A percentile compares a stretch with the other conserved stretches of the same genome.
Conservation (phyloP, 2,888 invertebrate genomes). For the Melieria omissa region DNA sequence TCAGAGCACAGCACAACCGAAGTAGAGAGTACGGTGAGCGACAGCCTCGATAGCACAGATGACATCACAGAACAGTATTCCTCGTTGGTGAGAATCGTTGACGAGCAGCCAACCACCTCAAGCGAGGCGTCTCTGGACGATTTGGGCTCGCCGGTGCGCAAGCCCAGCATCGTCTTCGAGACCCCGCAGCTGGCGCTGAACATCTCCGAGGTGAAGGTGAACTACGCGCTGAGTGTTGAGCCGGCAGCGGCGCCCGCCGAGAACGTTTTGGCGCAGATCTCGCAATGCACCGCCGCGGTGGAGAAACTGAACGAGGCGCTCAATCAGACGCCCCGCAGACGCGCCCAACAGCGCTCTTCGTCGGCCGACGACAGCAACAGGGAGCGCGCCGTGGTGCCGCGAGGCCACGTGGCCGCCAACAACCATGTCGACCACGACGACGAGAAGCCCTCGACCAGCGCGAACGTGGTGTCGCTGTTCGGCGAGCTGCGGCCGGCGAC, state of each 20-base stretch:
- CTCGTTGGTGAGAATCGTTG: too few species aligned
- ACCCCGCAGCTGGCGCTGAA: constrained; percentile 58
- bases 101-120: constrained; percentile 32
- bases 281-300: constrained; percentile 24
- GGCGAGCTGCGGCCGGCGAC: constrained; percentile 55
- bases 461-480: constrained; percentile 53
- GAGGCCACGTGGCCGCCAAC: neutral
- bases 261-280: constrained; percentile 21
- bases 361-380: neutral
- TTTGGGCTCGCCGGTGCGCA: constrained; percentile 37
- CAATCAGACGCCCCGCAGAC: constrained; percentile 18
- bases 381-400: constrained; percentile 26
- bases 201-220: constrained; percentile 58
- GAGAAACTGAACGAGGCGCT: constrained; percentile 32
- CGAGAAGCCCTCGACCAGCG: constrained; percentile 54
- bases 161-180: constrained; percentile 55
- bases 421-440: constrained; percentile 33
- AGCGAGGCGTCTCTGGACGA: neutral
- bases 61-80: neutral
- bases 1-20: constrained; percentile 31
- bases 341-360: constrained; percentile 39
- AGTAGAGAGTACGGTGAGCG: constrained; percentile 16
- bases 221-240: constrained; percentile 45
- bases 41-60: constrained; percentile 33
- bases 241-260: neutral